A percentile compares a stretch with the other conserved stretches of the same genome.
Evolutionary conservation across 2,888 invertebrate species (phyloP).

Genomic region (Cordilura impudica): DNA sequence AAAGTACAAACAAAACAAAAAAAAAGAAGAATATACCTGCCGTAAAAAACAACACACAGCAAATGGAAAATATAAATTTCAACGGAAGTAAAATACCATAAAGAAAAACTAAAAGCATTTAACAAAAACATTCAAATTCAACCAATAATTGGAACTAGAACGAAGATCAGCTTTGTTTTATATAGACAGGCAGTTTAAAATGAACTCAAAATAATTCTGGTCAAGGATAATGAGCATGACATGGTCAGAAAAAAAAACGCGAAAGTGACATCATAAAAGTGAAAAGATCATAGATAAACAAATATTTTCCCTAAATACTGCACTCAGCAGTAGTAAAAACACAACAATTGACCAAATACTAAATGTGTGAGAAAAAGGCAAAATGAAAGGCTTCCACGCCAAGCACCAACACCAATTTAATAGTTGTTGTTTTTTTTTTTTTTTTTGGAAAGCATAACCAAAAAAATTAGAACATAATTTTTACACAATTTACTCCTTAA

Average conservation of each 20-base stretch:
- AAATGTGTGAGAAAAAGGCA: neutral
- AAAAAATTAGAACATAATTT: neutral
- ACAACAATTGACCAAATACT: neutral
- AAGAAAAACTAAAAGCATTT: neutral
- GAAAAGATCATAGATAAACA: neutral
- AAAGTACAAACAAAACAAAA: neutral
- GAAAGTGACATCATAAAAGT: conserved; percentile 44
- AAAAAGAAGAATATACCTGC: too few species aligned
- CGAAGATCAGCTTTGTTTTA: neutral
- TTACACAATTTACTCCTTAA: conserved; percentile 32
- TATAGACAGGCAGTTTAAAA: neutral
- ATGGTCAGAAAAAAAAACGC: conserved; percentile 42
- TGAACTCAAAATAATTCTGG: conserved; percentile 34
- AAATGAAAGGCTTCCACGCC: neutral
- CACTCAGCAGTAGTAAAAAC: neutral
- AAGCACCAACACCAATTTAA: neutral
- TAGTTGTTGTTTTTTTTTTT: neutral
- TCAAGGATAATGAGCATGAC: conserved; percentile 50
- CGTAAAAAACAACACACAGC: neutral
- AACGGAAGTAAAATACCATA: neutral
- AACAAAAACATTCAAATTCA: neutral
- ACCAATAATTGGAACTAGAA: neutral
- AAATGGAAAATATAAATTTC: neutral
- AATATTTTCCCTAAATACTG: neutral
- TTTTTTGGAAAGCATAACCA: neutral